Conservation (phyloP, 2,113 vertebrate species). For the Chaetodon auriga region DNA sequence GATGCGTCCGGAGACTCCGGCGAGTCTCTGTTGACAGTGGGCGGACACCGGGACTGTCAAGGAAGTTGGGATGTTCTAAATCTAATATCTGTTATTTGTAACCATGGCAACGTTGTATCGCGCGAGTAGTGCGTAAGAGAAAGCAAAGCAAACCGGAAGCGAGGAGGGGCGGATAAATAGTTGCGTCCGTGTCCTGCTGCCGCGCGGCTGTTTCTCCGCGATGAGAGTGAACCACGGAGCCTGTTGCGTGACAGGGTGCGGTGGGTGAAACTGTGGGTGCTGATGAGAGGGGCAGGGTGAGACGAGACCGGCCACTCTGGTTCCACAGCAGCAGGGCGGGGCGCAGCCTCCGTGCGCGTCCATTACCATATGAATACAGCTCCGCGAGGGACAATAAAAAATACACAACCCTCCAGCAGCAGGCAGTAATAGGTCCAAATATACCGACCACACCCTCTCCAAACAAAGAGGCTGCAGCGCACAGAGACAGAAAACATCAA, state of each 20-base stretch:
- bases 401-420: not conserved
- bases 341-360: not conserved
- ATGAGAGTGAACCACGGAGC: not conserved
- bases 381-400: not conserved
- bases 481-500: slow-evolving; percentile 41
- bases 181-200: not conserved
- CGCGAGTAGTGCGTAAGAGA: slow-evolving; percentile 43
- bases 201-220: not conserved
- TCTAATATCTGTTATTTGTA: slow-evolving; percentile 44
- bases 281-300: not conserved
- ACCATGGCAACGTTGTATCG: slow-evolving; percentile 51
- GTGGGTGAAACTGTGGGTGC: not conserved
- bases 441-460: slow-evolving; percentile 52
- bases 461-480: slow-evolving; percentile 42
- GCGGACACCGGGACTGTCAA: slow-evolving; percentile 36
- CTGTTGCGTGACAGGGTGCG: not conserved
- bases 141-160: slow-evolving; percentile 51
- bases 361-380: slow-evolving; percentile 18
- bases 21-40: slow-evolving; percentile 54
- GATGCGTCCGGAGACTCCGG: slow-evolving; percentile 38
- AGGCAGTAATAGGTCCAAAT: not conserved
- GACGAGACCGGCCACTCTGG: slow-evolving; percentile 13
- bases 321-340: slow-evolving; percentile 46
- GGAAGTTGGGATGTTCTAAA: slow-evolving; percentile 55
- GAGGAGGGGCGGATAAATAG: not conserved